A percentile compares a stretch with the other conserved stretches of the same genome.
These are phyloP conservation scores for Steinernema khuongi DNA, from an alignment of 1,140 invertebrate genomes.

Conservation along the genomic window DNA sequence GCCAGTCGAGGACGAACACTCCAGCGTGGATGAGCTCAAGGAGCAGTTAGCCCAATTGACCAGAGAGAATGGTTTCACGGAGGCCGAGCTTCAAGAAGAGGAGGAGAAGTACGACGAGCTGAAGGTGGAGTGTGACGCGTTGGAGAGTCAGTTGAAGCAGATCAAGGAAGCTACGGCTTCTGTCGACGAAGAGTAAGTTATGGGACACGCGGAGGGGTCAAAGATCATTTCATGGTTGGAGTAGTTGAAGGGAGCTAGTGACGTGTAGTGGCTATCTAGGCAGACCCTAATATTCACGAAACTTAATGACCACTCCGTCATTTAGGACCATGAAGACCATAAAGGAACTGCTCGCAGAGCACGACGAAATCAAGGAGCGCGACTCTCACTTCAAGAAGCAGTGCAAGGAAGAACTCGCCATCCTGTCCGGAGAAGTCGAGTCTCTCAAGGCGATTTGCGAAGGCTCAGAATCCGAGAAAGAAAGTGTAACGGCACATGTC, in stretches of 20 bases:
- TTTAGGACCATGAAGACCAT: neutral
- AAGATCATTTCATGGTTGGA: too few species aligned
- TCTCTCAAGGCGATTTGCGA: constrained; percentile 50
- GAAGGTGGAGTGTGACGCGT: constrained; percentile 9
- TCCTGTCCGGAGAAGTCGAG: constrained; percentile 60
- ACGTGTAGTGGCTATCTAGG: neutral
- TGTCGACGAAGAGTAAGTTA: constrained; percentile 21
- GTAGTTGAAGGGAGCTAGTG: constrained; percentile 9
- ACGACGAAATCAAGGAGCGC: constrained; percentile 71
- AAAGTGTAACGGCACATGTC: neutral
- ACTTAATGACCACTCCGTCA: neutral
- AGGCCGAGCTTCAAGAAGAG: constrained; percentile 43
- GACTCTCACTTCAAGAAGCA: constrained; percentile 72
- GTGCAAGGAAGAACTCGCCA: constrained; percentile 65
- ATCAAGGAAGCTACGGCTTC: neutral
- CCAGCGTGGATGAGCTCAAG: constrained; percentile 21
- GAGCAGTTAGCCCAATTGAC: neutral
- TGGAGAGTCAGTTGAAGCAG: constrained; percentile 1
- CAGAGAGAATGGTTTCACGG: constrained; percentile 44
- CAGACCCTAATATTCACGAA: too few species aligned
- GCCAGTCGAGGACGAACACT: constrained; percentile 12
- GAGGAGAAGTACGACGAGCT: constrained; percentile 37
- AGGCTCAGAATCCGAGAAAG: constrained; percentile 29
- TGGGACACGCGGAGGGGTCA: too few species aligned
- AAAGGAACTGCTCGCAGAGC: constrained; percentile 66